A percentile compares a stretch with the other conserved stretches of the same genome.
Conservation (phyloP, 1,140 invertebrate species). For the Anoplophora glabripennis region DNA sequence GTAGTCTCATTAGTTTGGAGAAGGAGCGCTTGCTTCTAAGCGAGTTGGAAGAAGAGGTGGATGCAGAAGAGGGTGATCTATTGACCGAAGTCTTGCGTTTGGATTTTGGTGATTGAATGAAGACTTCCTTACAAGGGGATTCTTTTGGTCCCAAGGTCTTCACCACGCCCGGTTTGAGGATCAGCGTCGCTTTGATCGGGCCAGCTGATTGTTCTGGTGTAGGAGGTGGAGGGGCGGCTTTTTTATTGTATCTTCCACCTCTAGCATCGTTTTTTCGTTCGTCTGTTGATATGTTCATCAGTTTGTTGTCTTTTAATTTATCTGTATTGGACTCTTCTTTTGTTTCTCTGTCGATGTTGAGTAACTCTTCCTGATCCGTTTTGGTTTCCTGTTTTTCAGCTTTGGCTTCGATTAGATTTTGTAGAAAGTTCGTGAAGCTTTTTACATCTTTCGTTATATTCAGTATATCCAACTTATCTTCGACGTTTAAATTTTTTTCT, state of each 20-base stretch:
- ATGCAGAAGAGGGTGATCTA: conserved; percentile 18
- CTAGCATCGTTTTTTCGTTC: conserved; percentile 21
- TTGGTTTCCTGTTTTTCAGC: not conserved
- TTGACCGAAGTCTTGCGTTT: conserved; percentile 24
- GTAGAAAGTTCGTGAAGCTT: conserved; percentile 5
- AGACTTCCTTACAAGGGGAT: conserved; percentile 30
- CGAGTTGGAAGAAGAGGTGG: conserved; percentile 14
- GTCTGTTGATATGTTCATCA: not conserved
- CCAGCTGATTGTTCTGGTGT: not conserved
- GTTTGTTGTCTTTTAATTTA: not conserved
- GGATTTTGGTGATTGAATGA: conserved; percentile 42
- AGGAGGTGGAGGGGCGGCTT: conserved; percentile 42
- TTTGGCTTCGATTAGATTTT: conserved; percentile 11
- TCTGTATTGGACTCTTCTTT: not conserved
- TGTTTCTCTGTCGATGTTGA: not conserved
- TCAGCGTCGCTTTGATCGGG: conserved; percentile 44
- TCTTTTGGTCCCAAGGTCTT: conserved; percentile 31
- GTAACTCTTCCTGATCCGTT: no score
- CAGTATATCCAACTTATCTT: not conserved
- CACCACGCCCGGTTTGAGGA: conserved; percentile 44
- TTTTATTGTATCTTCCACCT: conserved; percentile 47
- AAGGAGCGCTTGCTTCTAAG: conserved; percentile 20
- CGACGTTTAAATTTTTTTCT: not conserved
- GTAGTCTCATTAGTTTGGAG: conserved; percentile 30
- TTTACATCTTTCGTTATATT: conserved; percentile 6